Percentiles rank a stretch among this genome's conserved stretches.
phyloP scores from a whole-genome alignment of 2,797 vertebrate genomes.

The Merluccius polli region DNA sequence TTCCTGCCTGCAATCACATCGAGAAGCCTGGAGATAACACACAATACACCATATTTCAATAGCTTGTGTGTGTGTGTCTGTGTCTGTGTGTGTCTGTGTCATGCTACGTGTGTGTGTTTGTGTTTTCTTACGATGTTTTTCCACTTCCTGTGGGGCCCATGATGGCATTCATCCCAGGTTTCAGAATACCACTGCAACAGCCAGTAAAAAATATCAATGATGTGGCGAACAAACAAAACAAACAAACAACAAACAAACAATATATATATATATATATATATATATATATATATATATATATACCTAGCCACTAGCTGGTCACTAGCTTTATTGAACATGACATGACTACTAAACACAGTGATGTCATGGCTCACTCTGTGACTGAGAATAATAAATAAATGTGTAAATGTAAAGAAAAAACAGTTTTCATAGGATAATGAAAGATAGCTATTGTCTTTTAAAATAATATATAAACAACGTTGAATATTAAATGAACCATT shows the following conservation, averaged over 20 bases:
- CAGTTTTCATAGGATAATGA: background rate
- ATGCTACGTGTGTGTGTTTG: background rate
- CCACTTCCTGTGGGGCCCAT: constrained; percentile 80
- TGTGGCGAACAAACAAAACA: background rate
- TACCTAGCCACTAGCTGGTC: no score
- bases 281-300: no score
- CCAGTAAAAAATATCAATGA: background rate
- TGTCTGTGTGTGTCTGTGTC: background rate
- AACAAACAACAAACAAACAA: background rate
- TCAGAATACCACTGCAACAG: constrained; percentile 76
- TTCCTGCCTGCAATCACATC: constrained; percentile 77
- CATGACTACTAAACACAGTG: background rate
- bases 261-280: background rate
- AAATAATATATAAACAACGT: no score
- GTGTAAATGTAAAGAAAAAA: background rate
- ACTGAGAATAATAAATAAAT: background rate
- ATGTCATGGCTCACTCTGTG: background rate
- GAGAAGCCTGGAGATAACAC: constrained; percentile 59
- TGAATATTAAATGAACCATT: background rate
- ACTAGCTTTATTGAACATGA: background rate
- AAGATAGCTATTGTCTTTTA: no score
- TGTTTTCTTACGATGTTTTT: constrained; percentile 76
- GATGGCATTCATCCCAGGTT: constrained; percentile 77
- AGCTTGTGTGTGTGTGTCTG: background rate
- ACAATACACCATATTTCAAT: background rate